Conservation (phyloP, 2,888 invertebrate genomes). For the Coremacera marginata region DNA sequence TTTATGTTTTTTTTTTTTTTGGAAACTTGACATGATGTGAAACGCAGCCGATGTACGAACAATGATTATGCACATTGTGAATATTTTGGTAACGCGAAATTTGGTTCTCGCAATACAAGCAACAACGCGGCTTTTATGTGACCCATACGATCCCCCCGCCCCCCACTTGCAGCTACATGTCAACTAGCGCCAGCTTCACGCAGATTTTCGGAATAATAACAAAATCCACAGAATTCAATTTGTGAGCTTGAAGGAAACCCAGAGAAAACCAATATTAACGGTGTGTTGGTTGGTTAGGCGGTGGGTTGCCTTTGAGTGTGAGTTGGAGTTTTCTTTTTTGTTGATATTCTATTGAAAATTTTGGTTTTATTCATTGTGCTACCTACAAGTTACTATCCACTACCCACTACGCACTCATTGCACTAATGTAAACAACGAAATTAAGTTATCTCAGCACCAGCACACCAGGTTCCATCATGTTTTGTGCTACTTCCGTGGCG, state of each 20-base stretch:
- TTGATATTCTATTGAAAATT: constrained; percentile 18
- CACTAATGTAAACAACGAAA: constrained; percentile 11
- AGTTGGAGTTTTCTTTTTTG: background rate
- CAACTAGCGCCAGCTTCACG: background rate
- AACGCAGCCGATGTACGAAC: no score
- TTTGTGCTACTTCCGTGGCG: no score
- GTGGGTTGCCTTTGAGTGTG: background rate
- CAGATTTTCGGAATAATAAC: constrained; percentile 20
- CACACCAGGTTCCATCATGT: background rate
- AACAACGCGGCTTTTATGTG: background rate
- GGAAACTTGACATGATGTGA: no score
- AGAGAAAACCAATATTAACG: constrained; percentile 6
- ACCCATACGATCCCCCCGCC: background rate
- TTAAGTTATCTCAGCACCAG: constrained; percentile 10
- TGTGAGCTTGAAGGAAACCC: constrained; percentile 8
- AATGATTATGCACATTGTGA: no score
- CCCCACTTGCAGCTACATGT: background rate
- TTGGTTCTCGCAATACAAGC: background rate
- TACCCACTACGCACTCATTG: background rate
- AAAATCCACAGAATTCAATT: constrained; percentile 34
- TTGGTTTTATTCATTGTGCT: constrained; percentile 9
- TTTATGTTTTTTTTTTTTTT: no score
- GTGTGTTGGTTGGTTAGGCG: background rate
- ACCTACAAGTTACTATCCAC: background rate
- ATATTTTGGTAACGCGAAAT: no score